phyloP scores from a whole-genome alignment of 2,888 invertebrate genomes.

The Yponomeuta malinellus region DNA sequence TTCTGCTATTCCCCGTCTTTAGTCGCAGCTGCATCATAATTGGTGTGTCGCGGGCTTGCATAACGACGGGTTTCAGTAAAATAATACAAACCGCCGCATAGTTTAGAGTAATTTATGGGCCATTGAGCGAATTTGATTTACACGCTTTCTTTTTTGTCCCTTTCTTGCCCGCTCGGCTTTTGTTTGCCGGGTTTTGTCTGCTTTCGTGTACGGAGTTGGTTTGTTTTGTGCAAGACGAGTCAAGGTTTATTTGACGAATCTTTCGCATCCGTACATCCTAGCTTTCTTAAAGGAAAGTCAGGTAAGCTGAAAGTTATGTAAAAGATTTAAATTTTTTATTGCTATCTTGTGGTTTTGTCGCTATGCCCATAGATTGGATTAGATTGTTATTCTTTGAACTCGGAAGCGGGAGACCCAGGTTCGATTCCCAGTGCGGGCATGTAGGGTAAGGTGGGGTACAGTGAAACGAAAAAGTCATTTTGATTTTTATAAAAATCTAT shows the following conservation, averaged over 20 bases:
- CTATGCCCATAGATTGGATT: too few relatives aligned
- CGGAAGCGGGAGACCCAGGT: too few relatives aligned
- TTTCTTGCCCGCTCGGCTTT: constrained; percentile 15
- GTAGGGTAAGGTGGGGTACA: too few relatives aligned
- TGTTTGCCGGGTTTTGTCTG: background rate
- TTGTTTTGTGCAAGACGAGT: background rate
- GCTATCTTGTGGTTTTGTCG: too few relatives aligned
- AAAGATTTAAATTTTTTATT: too few relatives aligned
- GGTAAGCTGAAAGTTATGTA: too few relatives aligned
- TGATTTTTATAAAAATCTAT: too few relatives aligned
- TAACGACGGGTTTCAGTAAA: constrained; percentile 23
- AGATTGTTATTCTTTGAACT: too few relatives aligned
- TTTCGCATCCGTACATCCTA: background rate
- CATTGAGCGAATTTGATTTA: constrained; percentile 43
- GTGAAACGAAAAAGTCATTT: too few relatives aligned
- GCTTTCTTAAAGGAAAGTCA: background rate
- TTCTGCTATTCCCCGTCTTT: background rate
- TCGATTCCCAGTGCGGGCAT: too few relatives aligned
- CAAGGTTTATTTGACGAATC: background rate
- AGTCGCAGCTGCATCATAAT: constrained; percentile 35
- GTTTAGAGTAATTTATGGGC: constrained; percentile 59
- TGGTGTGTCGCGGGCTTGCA: constrained; percentile 29
- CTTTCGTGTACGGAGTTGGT: constrained; percentile 21
- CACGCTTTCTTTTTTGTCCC: constrained; percentile 31
- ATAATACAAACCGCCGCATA: constrained; percentile 46